Base-by-base conservation (phyloP, 1,140 invertebrate species). In the Bombus polaris region DNA sequence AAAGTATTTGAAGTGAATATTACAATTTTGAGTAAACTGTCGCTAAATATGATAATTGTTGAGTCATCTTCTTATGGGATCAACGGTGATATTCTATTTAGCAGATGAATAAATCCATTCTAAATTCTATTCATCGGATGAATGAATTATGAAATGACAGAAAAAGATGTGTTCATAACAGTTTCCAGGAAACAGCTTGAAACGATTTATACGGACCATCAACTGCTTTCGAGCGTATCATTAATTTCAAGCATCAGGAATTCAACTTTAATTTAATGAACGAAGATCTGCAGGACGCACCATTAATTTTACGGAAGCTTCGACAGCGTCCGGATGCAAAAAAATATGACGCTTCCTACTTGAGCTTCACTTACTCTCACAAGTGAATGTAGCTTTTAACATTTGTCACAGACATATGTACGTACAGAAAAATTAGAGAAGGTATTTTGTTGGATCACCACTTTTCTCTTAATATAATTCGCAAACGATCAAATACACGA, bases 161-260 rank as follows among this genome's bases (percentile, higher is more conserved):
- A 65, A 6, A 65, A 32, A 42, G 28, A n/a, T 65, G 12, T 65
- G 37, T 42, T 28, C 6, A 39, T 25, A 37, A 72, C 37, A 39
- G 22, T 72, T 72, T 13, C 70, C 18, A 72, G 37, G 28, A 42
- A 72, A 72, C 70, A 37, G 39, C 39, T 72, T 28, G 22, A 53
- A 53, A 53, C 47, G 47, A 39, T 28, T 74, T 42, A 44, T 44
- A 32, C 39, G 25, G n/a, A 15, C 28, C n/a, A 74, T 35, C 44
- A 35, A 35, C 22, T 57, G 47, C 32, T 53, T 44, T 15, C n/a
- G 18, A 37, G 47, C 22, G 32, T 53, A 28, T 37, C 73, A 32
- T 75, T 75, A 75, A 75, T 37, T 75, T 39, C 28, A 72, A 39
- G 35, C 37, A 72, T 75, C 47, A 32, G 25, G 72, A 47, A 42